These are phyloP conservation scores for Calameuta filiformis DNA, from an alignment of 2,888 invertebrate species.

Conservation along the genomic window DNA sequence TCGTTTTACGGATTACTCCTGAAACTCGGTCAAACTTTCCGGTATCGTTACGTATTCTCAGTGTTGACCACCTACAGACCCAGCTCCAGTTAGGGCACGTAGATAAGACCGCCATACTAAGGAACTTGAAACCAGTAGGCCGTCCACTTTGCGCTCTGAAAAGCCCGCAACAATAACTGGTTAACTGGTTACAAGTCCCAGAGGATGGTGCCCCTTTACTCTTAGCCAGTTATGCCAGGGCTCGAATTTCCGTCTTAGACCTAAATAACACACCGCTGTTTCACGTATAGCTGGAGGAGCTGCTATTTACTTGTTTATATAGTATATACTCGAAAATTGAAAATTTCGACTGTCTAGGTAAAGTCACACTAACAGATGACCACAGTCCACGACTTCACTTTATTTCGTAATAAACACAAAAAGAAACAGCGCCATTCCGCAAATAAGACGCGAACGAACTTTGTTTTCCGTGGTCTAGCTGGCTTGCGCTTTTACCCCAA, in stretches of 20 bases:
- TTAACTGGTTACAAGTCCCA: slow-evolving; percentile 25
- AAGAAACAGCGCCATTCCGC: not conserved
- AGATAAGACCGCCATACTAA: not conserved
- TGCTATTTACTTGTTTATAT: not conserved
- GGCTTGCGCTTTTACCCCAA: not conserved
- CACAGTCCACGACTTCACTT: not conserved
- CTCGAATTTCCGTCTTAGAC: not conserved
- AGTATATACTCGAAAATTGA: not conserved
- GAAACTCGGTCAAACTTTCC: not conserved
- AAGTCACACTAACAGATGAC: not conserved
- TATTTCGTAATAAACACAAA: not conserved
- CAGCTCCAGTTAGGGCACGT: not conserved
- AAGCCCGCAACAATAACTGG: slow-evolving; percentile 24
- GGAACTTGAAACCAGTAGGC: slow-evolving; percentile 2
- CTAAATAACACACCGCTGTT: not conserved
- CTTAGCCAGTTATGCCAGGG: slow-evolving; percentile 15
- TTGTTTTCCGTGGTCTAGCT: not conserved
- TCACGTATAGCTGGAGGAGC: not conserved
- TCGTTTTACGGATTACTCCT: not conserved
- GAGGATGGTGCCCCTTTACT: slow-evolving; percentile 17
- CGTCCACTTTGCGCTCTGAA: slow-evolving; percentile 15
- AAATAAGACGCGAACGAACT: not conserved
- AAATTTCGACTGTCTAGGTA: not conserved
- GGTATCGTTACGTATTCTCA: not conserved
- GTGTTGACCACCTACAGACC: not conserved